phyloP scores from a whole-genome alignment of 2,113 vertebrate species.

The Lucifuga dentata region DNA sequence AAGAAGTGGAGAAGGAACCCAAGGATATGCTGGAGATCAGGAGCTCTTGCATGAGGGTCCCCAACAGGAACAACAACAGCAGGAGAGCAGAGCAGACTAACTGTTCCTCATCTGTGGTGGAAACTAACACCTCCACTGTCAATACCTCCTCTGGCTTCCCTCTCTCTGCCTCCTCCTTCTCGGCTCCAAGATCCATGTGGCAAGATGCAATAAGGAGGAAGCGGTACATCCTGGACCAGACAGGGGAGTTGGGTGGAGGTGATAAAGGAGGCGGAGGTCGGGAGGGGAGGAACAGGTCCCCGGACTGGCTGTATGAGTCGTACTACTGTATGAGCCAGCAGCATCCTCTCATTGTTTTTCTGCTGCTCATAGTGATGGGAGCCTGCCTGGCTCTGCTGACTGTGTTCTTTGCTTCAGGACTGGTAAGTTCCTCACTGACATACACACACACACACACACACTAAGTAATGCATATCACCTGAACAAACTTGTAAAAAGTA shows the following conservation, averaged over 20 bases:
- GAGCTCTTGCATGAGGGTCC: conserved; percentile 55
- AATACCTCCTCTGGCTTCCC: conserved; percentile 41
- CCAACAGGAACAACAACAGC: conserved; percentile 60
- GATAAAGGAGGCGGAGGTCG: conserved; percentile 74
- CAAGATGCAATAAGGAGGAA: conserved; percentile 90
- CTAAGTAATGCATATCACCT: neutral
- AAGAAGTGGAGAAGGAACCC: conserved; percentile 54
- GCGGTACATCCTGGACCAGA: conserved; percentile 71
- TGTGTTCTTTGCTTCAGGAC: conserved; percentile 96
- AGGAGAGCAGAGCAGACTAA: conserved; percentile 59
- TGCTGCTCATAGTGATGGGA: conserved; percentile 98
- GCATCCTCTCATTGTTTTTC: conserved; percentile 96
- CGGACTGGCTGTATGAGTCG: conserved; percentile 97
- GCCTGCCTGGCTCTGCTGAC: conserved; percentile 94
- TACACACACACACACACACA: conserved; percentile 12
- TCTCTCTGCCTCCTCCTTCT: conserved; percentile 56
- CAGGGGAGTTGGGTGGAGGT: conserved; percentile 61
- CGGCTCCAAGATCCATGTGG: conserved; percentile 85
- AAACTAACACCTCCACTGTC: conserved; percentile 64
- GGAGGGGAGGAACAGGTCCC: conserved; percentile 82
- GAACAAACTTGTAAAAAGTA: conserved; percentile 2
- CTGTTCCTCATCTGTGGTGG: conserved; percentile 67
- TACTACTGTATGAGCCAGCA: conserved; percentile 99
- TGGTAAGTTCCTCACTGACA: conserved; percentile 87
- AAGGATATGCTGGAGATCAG: conserved; percentile 57